Evolutionary conservation across 1,140 invertebrate species (phyloP).

Genomic region (Solenopsis invicta): DNA sequence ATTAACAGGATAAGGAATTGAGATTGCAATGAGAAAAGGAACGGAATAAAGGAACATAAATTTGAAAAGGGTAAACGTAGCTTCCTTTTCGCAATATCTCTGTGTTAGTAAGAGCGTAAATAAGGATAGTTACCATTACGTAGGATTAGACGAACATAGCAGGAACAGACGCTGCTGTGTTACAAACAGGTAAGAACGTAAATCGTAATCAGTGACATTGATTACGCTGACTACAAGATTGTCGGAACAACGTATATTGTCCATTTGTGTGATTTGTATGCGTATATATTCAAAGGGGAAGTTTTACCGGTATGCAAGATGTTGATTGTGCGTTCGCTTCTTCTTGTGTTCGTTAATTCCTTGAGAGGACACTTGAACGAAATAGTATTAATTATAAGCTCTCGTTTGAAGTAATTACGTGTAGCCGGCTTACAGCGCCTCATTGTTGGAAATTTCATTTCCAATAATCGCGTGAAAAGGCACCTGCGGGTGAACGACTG

Average conservation of each 20-base stretch:
- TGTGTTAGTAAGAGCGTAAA: constrained; percentile 33
- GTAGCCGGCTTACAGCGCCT: constrained; percentile 26
- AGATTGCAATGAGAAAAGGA: not conserved
- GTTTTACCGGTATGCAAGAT: not conserved
- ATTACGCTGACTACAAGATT: constrained; percentile 40
- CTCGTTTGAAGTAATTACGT: constrained; percentile 55
- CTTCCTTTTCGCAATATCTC: not conserved
- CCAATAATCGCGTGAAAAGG: constrained; percentile 43
- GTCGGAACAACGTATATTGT: not conserved
- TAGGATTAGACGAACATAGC: constrained; percentile 48
- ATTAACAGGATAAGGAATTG: not conserved
- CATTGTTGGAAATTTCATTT: constrained; percentile 51
- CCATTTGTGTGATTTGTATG: not conserved
- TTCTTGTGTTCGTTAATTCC: constrained; percentile 19
- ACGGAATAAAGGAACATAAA: not conserved
- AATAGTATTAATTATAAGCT: constrained; percentile 56
- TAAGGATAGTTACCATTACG: constrained; percentile 41
- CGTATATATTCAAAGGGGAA: not conserved
- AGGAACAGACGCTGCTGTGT: constrained; percentile 34
- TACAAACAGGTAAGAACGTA: constrained; percentile 58
- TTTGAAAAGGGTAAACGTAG: not conserved
- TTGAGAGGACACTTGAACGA: constrained; percentile 7
- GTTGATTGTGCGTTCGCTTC: not conserved
- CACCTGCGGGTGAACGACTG: not conserved
- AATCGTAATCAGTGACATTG: constrained; percentile 61